A percentile compares a stretch with the other conserved stretches of the same genome.
phyloP scores from a whole-genome alignment of 2,888 invertebrate genomes.

The Dasysyrphus albostriatus region DNA sequence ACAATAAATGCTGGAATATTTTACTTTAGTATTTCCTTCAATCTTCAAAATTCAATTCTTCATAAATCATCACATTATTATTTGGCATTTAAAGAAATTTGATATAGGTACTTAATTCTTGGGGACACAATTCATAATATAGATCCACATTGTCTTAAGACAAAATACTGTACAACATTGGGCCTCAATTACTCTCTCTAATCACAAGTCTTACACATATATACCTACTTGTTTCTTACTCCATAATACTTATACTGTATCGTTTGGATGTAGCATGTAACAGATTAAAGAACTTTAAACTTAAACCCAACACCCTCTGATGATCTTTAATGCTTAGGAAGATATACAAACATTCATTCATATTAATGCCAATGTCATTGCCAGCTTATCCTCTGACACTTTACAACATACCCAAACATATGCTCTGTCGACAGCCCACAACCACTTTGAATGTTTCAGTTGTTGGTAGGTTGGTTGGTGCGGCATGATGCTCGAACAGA shows the following conservation, averaged over 20 bases:
- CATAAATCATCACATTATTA: not conserved
- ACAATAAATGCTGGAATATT: no score
- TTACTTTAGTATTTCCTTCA: not conserved
- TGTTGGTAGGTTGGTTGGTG: constrained; percentile 39
- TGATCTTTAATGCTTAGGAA: constrained; percentile 1
- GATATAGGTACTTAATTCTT: not conserved
- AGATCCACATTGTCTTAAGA: not conserved
- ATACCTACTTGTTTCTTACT: not conserved
- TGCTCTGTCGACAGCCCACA: constrained; percentile 40
- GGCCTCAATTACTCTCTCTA: not conserved
- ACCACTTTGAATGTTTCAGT: constrained; percentile 53
- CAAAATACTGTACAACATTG: not conserved
- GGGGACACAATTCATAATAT: not conserved
- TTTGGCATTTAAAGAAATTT: not conserved
- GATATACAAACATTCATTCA: constrained; percentile 23
- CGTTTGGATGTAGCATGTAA: constrained; percentile 11
- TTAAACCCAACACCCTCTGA: constrained; percentile 9
- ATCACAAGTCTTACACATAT: not conserved
- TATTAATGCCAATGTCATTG: constrained; percentile 70
- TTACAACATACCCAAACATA: constrained; percentile 49
- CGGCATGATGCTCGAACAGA: constrained; percentile 24
- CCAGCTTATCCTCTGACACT: constrained; percentile 63
- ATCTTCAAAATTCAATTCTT: not conserved
- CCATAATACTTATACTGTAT: constrained; percentile 2
- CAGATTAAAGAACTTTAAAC: constrained; percentile 47